Evolutionary conservation across 2,888 invertebrate species (phyloP), one percentile per base, ranked within the genome.

Genomic region (Plebejus anna): DNA sequence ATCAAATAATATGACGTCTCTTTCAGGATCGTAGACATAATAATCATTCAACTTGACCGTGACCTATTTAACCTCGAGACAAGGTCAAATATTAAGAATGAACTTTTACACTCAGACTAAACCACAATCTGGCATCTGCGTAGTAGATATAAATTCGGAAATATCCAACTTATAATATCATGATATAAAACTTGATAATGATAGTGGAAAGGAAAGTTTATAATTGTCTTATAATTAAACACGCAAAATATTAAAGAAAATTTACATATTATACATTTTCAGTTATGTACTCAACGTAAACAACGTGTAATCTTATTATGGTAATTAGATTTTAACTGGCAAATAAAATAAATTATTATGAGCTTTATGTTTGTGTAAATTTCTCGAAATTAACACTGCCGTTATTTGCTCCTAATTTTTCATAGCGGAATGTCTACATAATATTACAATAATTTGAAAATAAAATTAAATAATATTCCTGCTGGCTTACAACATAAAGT

Each of bases 61-160:
- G 59, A 76, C 72, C 76, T 76, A 76, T 76, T 76, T 76, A 71
- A 59, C 76, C 76, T 76, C 72, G 76, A 59, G 76, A 57, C 76
- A 76, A 76, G 76, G 76, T 72, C 76, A 76, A 4, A 28, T 16
- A 36, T 55, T 72, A 55, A 13, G 22, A n/a, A 71, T 55, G 59
- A 57, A 72, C 59, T 47, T 71, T 51, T 71, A 72, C 16, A 72
- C 32, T 59, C 59, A 72, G 57, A 66, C 51, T 36, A 61, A 28
- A n/a, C 9, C 16, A 66, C 11, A 32, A 66, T 66, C 22, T 22
- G 22, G 22, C 22, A 22, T 22, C 66, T 66, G 32, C 32, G 13
- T 32, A 32, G 32, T 66, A 66, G 11, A 66, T 32, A 4, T 66
- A 22, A 22, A 22, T 59, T 59, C 59, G 55, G 55, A 55, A 55